Evolutionary conservation across 1,140 invertebrate genomes (phyloP).

Genomic region (Brachionus asplanchnoidis): DNA sequence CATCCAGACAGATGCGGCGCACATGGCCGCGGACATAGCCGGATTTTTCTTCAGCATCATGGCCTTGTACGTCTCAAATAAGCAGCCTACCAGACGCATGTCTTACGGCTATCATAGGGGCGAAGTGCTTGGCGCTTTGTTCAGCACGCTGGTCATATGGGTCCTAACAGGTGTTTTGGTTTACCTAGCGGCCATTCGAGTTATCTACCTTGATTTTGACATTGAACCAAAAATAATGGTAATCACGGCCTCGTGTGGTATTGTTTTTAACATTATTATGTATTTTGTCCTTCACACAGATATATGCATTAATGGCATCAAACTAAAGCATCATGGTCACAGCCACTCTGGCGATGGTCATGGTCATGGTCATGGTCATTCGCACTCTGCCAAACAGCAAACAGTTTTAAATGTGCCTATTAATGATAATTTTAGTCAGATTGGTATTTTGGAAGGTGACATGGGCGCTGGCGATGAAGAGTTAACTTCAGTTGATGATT

Average conservation of each 20-base stretch:
- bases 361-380: constrained; percentile 41
- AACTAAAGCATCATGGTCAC: constrained; percentile 29
- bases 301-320: constrained; percentile 26
- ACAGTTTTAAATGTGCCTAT: not conserved
- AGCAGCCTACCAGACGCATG: constrained; percentile 20
- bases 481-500: not conserved
- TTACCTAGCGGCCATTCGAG: constrained; percentile 27
- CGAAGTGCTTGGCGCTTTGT: constrained; percentile 43
- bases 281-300: constrained; percentile 42
- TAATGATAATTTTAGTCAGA: constrained; percentile 11
- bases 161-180: constrained; percentile 41
- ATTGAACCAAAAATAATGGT: constrained; percentile 41
- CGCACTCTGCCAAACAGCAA: not conserved
- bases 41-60: constrained; percentile 78
- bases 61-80: constrained; percentile 22
- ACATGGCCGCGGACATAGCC: constrained; percentile 89
- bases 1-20: constrained; percentile 91
- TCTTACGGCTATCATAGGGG: constrained; percentile 16
- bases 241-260: constrained; percentile 41
- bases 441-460: not conserved
- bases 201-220: constrained; percentile 41
- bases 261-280: constrained; percentile 44
- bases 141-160: constrained; percentile 43
- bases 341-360: constrained; percentile 43
- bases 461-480: not conserved